Conservation (phyloP, 2,113 vertebrate genomes). For the Pterocles orientalis region DNA sequence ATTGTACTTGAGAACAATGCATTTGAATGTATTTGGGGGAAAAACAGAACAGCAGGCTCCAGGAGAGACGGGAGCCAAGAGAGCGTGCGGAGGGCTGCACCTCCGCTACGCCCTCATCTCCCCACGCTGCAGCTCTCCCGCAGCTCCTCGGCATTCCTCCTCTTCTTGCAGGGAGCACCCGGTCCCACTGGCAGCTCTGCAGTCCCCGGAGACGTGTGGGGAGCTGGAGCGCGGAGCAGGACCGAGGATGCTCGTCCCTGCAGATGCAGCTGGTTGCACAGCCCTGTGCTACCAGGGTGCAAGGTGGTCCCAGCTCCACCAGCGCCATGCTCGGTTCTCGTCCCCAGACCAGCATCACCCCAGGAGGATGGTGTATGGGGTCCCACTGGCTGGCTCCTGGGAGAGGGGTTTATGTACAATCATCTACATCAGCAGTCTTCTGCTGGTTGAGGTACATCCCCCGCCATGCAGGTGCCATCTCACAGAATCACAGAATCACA, state of each 20-base stretch:
- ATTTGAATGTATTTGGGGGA: background rate
- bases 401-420: background rate
- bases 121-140: background rate
- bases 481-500: no score
- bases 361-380: background rate
- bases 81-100: no score
- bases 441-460: background rate
- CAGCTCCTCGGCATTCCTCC: background rate
- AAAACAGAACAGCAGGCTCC: background rate
- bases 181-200: no score
- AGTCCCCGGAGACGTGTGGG: no score
- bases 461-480: background rate
- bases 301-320: background rate
- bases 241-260: background rate
- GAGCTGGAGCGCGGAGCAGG: background rate
- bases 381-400: background rate
- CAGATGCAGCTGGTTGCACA: background rate
- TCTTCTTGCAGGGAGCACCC: background rate
- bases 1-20: background rate
- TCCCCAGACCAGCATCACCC: background rate
- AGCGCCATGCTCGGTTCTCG: background rate
- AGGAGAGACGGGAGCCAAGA: background rate
- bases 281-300: accelerated
- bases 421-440: background rate
- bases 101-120: no score